Percentiles rank a stretch among this genome's conserved stretches.
These are phyloP conservation scores for Lampris incognitus DNA, from an alignment of 2,113 vertebrate genomes.

Conservation along the genomic window DNA sequence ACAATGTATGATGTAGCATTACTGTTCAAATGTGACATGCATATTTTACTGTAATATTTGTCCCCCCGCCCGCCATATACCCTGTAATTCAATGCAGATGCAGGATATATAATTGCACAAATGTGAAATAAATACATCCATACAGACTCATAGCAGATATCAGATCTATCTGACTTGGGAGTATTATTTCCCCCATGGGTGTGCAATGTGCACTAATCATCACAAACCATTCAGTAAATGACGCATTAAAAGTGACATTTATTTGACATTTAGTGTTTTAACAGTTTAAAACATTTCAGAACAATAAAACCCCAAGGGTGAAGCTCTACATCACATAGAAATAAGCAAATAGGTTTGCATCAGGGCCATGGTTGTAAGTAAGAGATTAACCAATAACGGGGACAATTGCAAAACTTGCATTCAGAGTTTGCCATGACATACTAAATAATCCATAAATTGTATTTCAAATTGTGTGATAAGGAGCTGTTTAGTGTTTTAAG, in stretches of 20 bases:
- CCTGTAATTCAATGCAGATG: no score
- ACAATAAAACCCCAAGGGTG: conserved; percentile 69
- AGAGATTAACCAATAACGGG: conserved; percentile 20
- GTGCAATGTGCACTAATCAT: conserved; percentile 5
- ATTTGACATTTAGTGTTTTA: conserved; percentile 78
- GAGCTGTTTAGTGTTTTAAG: no score
- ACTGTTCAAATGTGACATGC: background rate
- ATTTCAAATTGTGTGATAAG: background rate
- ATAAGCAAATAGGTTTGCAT: conserved; percentile 53
- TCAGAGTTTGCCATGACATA: conserved; percentile 4
- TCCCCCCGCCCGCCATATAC: no score
- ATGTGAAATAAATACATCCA: background rate
- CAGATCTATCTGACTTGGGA: background rate
- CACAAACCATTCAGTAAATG: background rate
- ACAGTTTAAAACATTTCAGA: conserved; percentile 72
- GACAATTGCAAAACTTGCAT: background rate
- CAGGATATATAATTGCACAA: background rate
- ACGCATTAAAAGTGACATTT: conserved; percentile 80
- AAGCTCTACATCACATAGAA: conserved; percentile 72
- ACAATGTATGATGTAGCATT: background rate
- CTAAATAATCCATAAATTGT: background rate
- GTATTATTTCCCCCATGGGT: background rate
- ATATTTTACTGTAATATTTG: background rate
- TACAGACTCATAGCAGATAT: background rate
- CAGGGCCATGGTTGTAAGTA: conserved; percentile 46